Evolutionary conservation across 2,797 vertebrate species (phyloP), one percentile per base, ranked within the genome.

Genomic region (Anguilla megastoma): DNA sequence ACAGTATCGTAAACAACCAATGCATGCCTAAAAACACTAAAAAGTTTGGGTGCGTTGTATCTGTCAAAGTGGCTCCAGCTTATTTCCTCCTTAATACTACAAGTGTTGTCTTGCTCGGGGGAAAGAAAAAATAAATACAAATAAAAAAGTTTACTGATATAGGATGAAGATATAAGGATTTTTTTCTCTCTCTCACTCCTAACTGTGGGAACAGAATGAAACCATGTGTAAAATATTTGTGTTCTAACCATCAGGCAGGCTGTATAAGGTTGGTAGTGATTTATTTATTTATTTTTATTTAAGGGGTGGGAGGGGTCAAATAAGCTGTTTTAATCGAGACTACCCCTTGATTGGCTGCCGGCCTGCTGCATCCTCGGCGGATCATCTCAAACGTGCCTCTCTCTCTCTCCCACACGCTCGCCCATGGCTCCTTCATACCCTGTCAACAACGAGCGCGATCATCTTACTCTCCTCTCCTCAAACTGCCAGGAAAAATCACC

Each of bases 401-500:
- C 27, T 30, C n/a, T 9, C 69, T 71, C 27, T 30, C n/a, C 69
- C 69, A 27, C 27, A 1, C 27, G n/a, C 18, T 18, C 14, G 30
- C 74, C 18, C 74, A 7, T 18, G 74, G 36, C 74, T 76, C 74
- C 74, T 41, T 76, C 74, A 21, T 41, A 76, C 80, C 58, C 27
- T 48, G 21, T 33, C 58, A 69, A 27, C 60, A 63, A 50, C 45
- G 36, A 41, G 76, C 33, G 76, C 16, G 56, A 83, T 66, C 4
- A 41, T 14, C 36, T 45, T 54, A 60, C 80, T 41, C 60, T 84
- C 80, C 79, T 50, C 21, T 71, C 60, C 80, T 24, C 79, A 21
- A 52, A 84, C 79, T 84, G 87, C 80, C 80, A 69, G 80, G 48
- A 84, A 83, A 87, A 87, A 84, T 84, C 79, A 52, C 45, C 41